Evolutionary conservation across 1,140 invertebrate species (phyloP).

Genomic region (Plutomurus gul): DNA sequence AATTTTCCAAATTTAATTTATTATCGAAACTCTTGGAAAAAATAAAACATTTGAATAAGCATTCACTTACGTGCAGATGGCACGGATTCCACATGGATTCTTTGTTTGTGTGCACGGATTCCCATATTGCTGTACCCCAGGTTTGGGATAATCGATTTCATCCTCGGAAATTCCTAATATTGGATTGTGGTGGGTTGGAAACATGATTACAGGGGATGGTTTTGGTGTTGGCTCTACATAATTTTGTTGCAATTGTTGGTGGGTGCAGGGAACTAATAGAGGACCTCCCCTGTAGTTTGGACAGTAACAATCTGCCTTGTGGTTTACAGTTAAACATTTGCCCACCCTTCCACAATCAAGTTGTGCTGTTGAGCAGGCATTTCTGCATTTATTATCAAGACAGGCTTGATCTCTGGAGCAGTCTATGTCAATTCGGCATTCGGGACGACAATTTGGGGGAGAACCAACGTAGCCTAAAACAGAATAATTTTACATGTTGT

Average conservation of each 20-base stretch:
- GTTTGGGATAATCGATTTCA: not conserved
- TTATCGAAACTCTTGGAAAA: too few relatives aligned
- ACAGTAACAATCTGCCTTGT: conserved; percentile 70
- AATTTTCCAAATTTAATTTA: too few relatives aligned
- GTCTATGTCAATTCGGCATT: conserved; percentile 69
- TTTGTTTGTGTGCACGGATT: conserved; percentile 70
- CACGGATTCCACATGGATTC: conserved; percentile 75
- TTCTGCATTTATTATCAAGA: conserved; percentile 71
- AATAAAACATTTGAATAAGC: too few relatives aligned
- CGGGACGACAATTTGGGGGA: conserved; percentile 60
- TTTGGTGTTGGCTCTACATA: not conserved
- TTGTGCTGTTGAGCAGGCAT: conserved; percentile 58
- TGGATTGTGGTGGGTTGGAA: not conserved
- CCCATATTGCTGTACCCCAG: not conserved
- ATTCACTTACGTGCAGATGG: conserved; percentile 68
- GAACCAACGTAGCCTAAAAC: conserved; percentile 52
- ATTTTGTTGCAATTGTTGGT: not conserved
- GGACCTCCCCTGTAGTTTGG: conserved; percentile 71
- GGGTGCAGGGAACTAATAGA: conserved; percentile 58
- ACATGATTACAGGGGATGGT: not conserved
- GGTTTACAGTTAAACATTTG: conserved; percentile 69
- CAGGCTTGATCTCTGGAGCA: conserved; percentile 77
- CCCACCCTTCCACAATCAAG: conserved; percentile 73
- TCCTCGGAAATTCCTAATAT: not conserved
- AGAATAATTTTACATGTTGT: not conserved